Evolutionary conservation across 2,888 invertebrate genomes (phyloP), one percentile per base, ranked within the genome.

Genomic region (Agrilus mali): DNA sequence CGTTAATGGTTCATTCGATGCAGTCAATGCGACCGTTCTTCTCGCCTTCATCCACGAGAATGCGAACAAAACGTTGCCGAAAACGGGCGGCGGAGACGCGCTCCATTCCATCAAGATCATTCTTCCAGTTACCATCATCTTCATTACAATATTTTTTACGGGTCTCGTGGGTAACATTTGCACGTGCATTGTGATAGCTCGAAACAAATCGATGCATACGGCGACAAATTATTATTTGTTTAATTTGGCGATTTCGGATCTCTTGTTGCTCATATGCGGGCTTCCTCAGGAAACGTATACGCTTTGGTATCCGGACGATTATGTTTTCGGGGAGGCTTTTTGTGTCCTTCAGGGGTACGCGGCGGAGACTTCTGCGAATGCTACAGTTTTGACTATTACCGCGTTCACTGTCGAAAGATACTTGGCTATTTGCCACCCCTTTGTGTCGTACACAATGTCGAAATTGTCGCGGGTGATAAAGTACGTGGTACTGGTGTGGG

Each of bases 201-300:
- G 78, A 48, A 88, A 88, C 65, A 80, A 80, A 53, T 82, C 81
- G 50, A 85, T 90, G 85, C 87, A 86, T 56, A 82, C 83, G 14
- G 82, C 82, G 3, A 84, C 83, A 7, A 84, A 84, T 57, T 84
- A 81, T 59, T 90, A 90, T 60, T 70, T 90, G 44, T 88, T 90
- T 67, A 87, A 85, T 61, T 67, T 89, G 60, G 86, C 90, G 6
- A 74, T 89, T 47, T 88, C 88, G 2, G 90, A 90, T 63, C 72
- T 90, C 33, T 67, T 89, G 17, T 68, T 89, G 13, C 67, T 89
- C 13, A 64, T 86, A 0, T 77, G 85, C 48, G 90, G 89, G 0
- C 76, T 89, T 56, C 89, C 89, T 0, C 82, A 82, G 52, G 90
- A 90, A 71, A 79, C 86, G 63, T 82, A 85, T 60, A 74, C 75